Base-by-base conservation (phyloP, 2,888 invertebrate genomes). In the Stratiomys singularior region DNA sequence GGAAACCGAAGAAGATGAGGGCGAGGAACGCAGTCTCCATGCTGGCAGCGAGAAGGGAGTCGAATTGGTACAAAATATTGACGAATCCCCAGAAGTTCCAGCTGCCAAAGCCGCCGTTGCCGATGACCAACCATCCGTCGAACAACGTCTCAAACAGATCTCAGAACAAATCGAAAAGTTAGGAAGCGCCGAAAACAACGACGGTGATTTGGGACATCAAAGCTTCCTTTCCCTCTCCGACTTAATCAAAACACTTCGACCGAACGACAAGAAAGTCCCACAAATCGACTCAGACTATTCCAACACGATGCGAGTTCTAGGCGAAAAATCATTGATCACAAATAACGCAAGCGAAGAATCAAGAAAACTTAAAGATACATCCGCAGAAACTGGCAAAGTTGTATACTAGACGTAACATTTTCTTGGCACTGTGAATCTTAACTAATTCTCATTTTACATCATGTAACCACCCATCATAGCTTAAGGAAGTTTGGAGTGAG, bases 211-310 rank as follows among this genome's bases (percentile, higher is more conserved):
- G 2, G 85, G 84, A 25, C 86, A 85, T 0, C 86, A 87, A 79
- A 86, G 87, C 23, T 87, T 87, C 77, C 83, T 87, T 27, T 87
- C 87, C 0, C 81, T 87, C 2, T 86, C 86, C 76, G 87, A 87
- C 82, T 82, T 87, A 52, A 86, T 87, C 79, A 86, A 87, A 77
- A 87, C 87, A 1, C 79, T 87, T 56, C 84, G 85, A 58, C 87
- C 87, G 44, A 86, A 85, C 76, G 87, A 87, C 28, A 85, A 86
- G 78, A 87, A 87, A 81, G 84, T 85, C 63, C 87, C 87, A 44
- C 87, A 87, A 83, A 87, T 87, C 77, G 87, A 87, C 81, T 87
- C 87, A 1, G 86, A 87, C 80, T 87, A 87, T 81, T 87, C 87
- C 21, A 86, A 87, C 81, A 87, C 87, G 76, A 87, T 87, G 86